Evolutionary conservation across 2,797 vertebrate genomes (phyloP), one percentile per base, ranked within the genome.

Genomic region (Ibycter americanus): DNA sequence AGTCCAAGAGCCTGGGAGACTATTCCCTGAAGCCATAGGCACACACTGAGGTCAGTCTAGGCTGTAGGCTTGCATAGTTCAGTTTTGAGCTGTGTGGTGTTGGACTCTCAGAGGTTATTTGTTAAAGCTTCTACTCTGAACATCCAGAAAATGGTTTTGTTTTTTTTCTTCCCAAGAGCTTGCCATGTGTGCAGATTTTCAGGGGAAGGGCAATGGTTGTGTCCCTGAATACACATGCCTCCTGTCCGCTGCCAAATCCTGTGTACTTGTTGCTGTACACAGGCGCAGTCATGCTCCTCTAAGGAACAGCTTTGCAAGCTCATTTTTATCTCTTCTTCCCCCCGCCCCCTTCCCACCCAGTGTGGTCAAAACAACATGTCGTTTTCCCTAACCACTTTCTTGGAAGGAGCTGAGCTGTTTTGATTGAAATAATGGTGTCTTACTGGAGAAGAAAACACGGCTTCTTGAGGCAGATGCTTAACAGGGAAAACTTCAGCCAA

Each of bases 401-500:
- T 95, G 93, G 90, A 94, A 95, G 71, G 47, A 93, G 77, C 83
- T 63, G 86, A 84, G 81, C 73, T 94, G 55, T 94, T 95, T 90
- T 92, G 80, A 49, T 59, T 83, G 73, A 71, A 21, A 18, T 83
- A 20, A 47, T 7, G 47, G 83, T 92, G 63, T n/a, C 72, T 83
- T 80, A 27, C 51, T 73, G 87, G 29, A 77, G 79, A 23, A 77
- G 93, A 71, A 94, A 94, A 66, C 42, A 17, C 42, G 85, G 61
- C 82, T 63, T 92, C 79, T 89, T 8, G 8, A 77, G 88, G 73
- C 88, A 90, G 85, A 80, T 67, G 86, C 83, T 92, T 84, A 17
- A 15, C 0, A 0, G 25, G 51, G 71, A 71, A 46, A 73, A 56
- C 74, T 63, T 56, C 40, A 92, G 90, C 90, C 81, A 84, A 73